These are phyloP conservation scores for Melipona quadrifasciata DNA, from an alignment of 1,140 invertebrate species.

Conservation along the genomic window DNA sequence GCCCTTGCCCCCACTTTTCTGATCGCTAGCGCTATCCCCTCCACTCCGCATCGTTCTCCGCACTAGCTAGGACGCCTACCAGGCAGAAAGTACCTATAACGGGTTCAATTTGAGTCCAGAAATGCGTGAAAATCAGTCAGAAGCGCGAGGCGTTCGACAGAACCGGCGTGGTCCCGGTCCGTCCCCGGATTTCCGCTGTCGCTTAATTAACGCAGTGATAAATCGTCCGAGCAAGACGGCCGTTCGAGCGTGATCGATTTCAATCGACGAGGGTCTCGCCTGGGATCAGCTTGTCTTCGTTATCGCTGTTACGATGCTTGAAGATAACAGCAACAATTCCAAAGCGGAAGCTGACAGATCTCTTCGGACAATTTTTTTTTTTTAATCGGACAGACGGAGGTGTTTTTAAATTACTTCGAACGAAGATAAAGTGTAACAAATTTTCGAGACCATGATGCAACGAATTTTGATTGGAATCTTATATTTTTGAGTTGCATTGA, in stretches of 20 bases:
- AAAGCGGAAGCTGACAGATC: not conserved
- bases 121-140: not conserved
- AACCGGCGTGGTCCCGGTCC: constrained; percentile 1
- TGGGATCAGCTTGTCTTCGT: not conserved
- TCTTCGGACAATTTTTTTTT: not conserved
- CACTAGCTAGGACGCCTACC: constrained; percentile 7
- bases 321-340: too few species aligned
- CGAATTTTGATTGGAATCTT: too few species aligned
- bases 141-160: not conserved
- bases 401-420: too few species aligned
- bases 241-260: constrained; percentile 28
- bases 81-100: not conserved
- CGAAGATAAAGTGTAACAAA: too few species aligned
- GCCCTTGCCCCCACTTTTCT: too few species aligned
- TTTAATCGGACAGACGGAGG: too few species aligned
- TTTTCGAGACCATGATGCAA: too few species aligned
- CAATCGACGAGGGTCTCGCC: not conserved
- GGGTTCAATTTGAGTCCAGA: constrained; percentile 12
- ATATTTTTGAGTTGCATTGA: too few species aligned
- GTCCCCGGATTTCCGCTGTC: not conserved
- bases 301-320: too few species aligned
- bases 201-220: constrained; percentile 27
- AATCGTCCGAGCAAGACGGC: constrained; percentile 25
- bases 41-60: too few species aligned
- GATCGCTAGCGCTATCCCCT: too few species aligned